Percentiles rank a stretch among this genome's conserved stretches.
These are phyloP conservation scores for Melangyna quadrimaculata DNA, from an alignment of 2,888 invertebrate genomes.

Conservation along the genomic window DNA sequence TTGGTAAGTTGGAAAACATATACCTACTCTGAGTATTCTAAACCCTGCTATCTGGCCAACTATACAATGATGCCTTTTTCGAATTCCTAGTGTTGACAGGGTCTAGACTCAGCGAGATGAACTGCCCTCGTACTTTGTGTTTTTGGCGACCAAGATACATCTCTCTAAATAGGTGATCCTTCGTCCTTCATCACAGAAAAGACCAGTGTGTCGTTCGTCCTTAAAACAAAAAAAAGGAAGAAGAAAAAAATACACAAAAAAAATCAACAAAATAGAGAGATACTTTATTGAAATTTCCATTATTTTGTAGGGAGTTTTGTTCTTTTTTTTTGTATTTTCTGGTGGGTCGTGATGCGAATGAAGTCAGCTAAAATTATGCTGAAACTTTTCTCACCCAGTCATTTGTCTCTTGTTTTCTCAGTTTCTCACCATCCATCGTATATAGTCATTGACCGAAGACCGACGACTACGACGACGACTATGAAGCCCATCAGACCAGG, in stretches of 20 bases:
- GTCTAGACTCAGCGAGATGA: constrained; percentile 69
- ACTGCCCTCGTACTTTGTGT: constrained; percentile 53
- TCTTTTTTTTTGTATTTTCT: neutral
- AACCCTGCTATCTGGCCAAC: neutral
- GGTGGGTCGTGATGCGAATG: constrained; percentile 63
- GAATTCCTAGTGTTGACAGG: constrained; percentile 69
- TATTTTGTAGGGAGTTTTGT: constrained; percentile 57
- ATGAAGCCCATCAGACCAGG: neutral
- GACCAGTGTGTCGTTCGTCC: neutral
- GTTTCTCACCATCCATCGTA: constrained; percentile 4
- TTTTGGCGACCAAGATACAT: constrained; percentile 65
- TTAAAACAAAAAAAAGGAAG: neutral
- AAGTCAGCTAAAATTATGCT: constrained; percentile 71
- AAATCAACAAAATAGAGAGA: constrained; percentile 45
- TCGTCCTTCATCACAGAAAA: neutral
- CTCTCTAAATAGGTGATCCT: constrained; percentile 53
- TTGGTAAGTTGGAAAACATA: constrained; percentile 1
- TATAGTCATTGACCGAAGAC: constrained; percentile 17
- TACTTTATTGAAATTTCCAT: constrained; percentile 67
- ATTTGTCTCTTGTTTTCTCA: constrained; percentile 48
- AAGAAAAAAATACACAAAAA: neutral
- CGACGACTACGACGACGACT: neutral
- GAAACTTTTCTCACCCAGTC: constrained; percentile 62
- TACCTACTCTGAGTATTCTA: neutral
- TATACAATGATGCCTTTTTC: constrained; percentile 37